A percentile compares a stretch with the other conserved stretches of the same genome.
These are phyloP conservation scores for Melanerpes formicivorus DNA, from an alignment of 2,113 vertebrate genomes.

Conservation along the genomic window DNA sequence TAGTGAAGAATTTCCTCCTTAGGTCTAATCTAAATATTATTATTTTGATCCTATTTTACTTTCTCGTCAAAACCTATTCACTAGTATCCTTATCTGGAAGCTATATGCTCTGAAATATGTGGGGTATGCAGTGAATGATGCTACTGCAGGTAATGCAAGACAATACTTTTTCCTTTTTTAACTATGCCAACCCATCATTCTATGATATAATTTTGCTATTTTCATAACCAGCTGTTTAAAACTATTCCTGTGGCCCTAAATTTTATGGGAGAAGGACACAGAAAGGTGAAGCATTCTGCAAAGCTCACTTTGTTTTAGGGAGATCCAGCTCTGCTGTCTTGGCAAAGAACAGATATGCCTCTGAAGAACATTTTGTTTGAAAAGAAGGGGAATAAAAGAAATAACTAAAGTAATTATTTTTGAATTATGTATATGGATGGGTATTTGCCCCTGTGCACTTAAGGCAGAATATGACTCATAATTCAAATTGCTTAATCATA, in stretches of 20 bases:
- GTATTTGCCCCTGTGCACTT: not conserved
- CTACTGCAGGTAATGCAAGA: not conserved
- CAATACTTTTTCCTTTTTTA: not conserved
- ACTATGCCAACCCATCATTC: not conserved
- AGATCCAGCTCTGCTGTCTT: not conserved
- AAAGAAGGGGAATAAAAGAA: too few species aligned
- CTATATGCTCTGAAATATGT: accelerated
- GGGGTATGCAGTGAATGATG: not conserved
- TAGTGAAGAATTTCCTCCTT: too few species aligned
- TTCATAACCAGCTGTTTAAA: constrained; percentile 6
- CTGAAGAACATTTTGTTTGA: not conserved
- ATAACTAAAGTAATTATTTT: not conserved
- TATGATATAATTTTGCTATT: not conserved
- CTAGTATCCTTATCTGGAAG: not conserved
- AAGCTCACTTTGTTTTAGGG: not conserved
- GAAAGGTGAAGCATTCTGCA: not conserved
- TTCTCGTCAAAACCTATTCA: not conserved
- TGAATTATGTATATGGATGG: not conserved
- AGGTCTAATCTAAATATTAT: too few species aligned
- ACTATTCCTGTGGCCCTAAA: not conserved
- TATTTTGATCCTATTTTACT: not conserved
- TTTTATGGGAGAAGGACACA: not conserved
- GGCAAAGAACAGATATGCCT: not conserved
- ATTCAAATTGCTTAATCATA: not conserved
- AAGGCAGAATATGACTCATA: not conserved